Evolutionary conservation across 1,140 invertebrate genomes (phyloP).

Genomic region (Maconellicoccus hirsutus): DNA sequence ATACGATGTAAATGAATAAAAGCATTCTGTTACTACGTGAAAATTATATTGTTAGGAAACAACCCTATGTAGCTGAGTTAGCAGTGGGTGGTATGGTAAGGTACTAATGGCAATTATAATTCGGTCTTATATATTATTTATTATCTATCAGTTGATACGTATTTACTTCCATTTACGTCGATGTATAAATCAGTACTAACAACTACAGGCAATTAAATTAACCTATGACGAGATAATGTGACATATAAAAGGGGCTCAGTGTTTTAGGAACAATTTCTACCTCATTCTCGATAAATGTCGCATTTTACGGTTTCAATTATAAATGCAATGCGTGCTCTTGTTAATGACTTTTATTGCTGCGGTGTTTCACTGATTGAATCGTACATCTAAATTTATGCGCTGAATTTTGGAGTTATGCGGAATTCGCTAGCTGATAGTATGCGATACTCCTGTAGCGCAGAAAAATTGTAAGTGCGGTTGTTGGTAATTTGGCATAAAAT

Average conservation of each 20-base stretch:
- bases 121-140: not conserved
- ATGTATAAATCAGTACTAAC: conserved; percentile 5
- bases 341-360: not conserved
- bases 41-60: not conserved
- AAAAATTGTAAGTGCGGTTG: too few relatives aligned
- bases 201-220: conserved; percentile 2
- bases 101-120: not conserved
- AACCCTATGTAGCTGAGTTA: too few relatives aligned
- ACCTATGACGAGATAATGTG: not conserved
- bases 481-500: too few relatives aligned
- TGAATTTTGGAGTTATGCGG: too few relatives aligned
- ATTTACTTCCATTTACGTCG: not conserved
- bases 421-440: too few relatives aligned
- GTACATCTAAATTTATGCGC: too few relatives aligned
- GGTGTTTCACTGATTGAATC: not conserved
- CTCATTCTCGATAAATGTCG: not conserved
- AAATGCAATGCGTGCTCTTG: not conserved
- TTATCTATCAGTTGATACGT: not conserved
- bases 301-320: not conserved
- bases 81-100: not conserved
- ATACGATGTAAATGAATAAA: too few relatives aligned
- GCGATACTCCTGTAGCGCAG: too few relatives aligned
- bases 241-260: not conserved
- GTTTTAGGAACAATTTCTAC: not conserved
- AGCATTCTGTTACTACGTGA: not conserved